Percentiles rank a stretch among this genome's conserved stretches.
Conservation (phyloP, 2,113 vertebrate genomes). For the Vanacampus margaritifer region DNA sequence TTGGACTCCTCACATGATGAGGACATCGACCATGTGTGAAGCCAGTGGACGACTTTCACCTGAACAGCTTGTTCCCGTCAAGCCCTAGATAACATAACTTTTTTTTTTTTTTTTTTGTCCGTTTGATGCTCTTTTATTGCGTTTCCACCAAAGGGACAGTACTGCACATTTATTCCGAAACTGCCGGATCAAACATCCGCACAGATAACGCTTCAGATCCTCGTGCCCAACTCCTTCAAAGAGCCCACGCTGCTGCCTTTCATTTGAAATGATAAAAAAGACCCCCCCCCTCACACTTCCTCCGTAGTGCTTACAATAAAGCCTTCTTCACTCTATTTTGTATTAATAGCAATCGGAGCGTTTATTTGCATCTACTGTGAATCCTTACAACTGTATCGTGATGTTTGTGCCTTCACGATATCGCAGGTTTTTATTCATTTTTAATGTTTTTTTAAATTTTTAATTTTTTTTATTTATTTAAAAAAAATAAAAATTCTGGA, state of each 20-base stretch:
- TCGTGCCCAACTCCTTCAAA: slow-evolving; percentile 30
- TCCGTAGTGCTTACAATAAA: neutral
- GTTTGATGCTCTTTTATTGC: slow-evolving; percentile 18
- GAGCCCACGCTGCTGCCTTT: slow-evolving; percentile 32
- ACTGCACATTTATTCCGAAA: slow-evolving; percentile 29
- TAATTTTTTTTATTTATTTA: no score
- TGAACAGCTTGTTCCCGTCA: slow-evolving; percentile 50
- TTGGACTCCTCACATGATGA: slow-evolving; percentile 14
- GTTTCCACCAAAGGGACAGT: slow-evolving; percentile 13
- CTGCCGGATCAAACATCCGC: slow-evolving; percentile 22
- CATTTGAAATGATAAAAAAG: slow-evolving; percentile 49
- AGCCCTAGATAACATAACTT: slow-evolving; percentile 35
- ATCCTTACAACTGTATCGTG: neutral
- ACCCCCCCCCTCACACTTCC: neutral
- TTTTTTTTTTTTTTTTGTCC: slow-evolving; percentile 16
- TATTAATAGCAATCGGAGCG: neutral
- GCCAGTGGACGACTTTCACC: slow-evolving; percentile 47
- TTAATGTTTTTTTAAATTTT: no score
- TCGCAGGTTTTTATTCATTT: neutral
- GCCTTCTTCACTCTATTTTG: neutral
- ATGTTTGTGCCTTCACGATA: no score
- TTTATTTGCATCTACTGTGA: neutral
- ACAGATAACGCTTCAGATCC: slow-evolving; percentile 36
- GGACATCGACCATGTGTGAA: slow-evolving; percentile 39
- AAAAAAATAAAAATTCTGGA: no score